Base-by-base conservation (phyloP, 2,797 vertebrate species). In the Danio choprae region DNA sequence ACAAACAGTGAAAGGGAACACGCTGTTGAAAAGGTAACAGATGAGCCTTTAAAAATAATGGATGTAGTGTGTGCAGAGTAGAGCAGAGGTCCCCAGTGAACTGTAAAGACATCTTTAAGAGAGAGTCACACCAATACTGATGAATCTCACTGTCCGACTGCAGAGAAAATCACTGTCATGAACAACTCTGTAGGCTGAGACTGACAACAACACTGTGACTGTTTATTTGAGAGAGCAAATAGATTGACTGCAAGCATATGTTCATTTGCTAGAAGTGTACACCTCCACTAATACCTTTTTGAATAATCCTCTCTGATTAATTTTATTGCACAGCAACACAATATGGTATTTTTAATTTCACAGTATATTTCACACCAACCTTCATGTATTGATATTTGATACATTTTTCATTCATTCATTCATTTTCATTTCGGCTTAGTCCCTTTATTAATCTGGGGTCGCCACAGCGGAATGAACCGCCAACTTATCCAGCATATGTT, bases 1-100 rank as follows among this genome's bases (percentile, higher is more conserved):
- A 51, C 53, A 56, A 20, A 60, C 29, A 38, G 38, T 22, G 55
- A 58, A 36, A 46, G 58, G 15, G 50, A 68, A 38, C 36, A 44
- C 70, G 7, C 53, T 41, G 67, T 43, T 67, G 77, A 71, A 84
- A 76, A 79, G 71, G 76, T 80, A 79, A 80, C 77, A 79, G 80
- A 84, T 79, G 76, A 79, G 64, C 71, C 71, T 79, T 79, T 82
- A 76, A 84, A 82, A 84, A 81, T 79, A 84, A 84, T 53, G 46
- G 51, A 81, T 81, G 80, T 75, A 79, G 4, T 79, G 77, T 76
- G 65, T 75, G 64, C 50, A 65, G 76, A 79, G 64, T 18, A 9
- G 40, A 70, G 71, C 51, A 70, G 46, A 51, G 36, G 38, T 81
- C 83, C 79, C 74, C 48, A 15, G 79, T 77, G 83, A 38, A 56